Base-by-base conservation (phyloP, 2,113 vertebrate genomes). In the Phoenicopterus ruber region DNA sequence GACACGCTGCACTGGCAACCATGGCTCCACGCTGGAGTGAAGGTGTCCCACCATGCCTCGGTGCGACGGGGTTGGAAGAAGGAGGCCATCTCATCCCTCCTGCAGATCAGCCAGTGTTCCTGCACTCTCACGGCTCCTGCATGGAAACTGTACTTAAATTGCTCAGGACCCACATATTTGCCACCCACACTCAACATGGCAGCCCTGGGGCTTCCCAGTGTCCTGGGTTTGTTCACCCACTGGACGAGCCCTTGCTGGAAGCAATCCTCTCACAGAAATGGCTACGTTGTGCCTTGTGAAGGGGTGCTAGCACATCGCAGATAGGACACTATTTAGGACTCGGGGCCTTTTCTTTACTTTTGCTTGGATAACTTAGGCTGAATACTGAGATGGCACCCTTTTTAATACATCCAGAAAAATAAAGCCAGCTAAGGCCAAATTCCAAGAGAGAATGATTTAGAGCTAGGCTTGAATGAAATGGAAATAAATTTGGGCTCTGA, bases 31-130 rank as follows among this genome's bases (percentile, higher is more conserved):
- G 1, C 14, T 47, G n/a, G 34, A 90, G 5, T 22, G 18, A 38
- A 58, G 11, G 1, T 42, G 25, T 58, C 38, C 38, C n/a, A 82
- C 28, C 9, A 54, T 0, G 2, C 9, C 42, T n/a, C 4, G 2
- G 28, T n/a, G 44, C n/a, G 38, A 69, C 1, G 1, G 32, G 13
- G 11, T 18, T 73, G n/a, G 65, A 69, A 42, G 4, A 16, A 57
- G 19, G 17, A 86, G 8, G 20, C 31, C 46, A 42, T 22, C 38
- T 65, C 13, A 36, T 47, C 19, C 44, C 16, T 47, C 26, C 50
- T 40, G 47, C 13, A 34, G 8, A 29, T 65, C 46, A 62, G 12
- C 15, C 40, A 74, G 67, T 38, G 36, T 7, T 55, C 18, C 61
- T 44, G n/a, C 28, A 12, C 6, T 77, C 38, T 77, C 77, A 47